Conservation (phyloP, 2,113 vertebrate genomes). For the Eulemur macaco region DNA sequence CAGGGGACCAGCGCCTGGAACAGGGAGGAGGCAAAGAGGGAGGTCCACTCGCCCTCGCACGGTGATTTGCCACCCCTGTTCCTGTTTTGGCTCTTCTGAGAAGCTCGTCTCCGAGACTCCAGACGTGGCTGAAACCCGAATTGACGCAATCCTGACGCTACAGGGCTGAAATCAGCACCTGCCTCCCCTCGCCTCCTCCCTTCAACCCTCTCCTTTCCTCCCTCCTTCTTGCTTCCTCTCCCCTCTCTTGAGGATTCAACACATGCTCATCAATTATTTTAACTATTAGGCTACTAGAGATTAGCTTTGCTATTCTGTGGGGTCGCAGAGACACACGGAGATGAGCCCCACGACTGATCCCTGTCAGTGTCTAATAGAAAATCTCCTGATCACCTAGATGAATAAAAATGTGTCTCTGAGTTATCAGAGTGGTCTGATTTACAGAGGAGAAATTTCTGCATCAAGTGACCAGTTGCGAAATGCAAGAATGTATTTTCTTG, state of each 20-base stretch:
- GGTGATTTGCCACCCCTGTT: slow-evolving; percentile 80
- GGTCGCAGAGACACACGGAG: slow-evolving; percentile 51
- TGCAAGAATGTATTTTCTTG: not conserved
- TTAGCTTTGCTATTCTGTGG: slow-evolving; percentile 60
- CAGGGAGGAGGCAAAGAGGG: slow-evolving; percentile 62
- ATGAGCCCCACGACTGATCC: slow-evolving; percentile 58
- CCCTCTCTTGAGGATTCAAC: slow-evolving; percentile 68
- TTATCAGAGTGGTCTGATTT: slow-evolving; percentile 22
- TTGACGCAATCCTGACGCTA: slow-evolving; percentile 97
- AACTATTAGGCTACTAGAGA: slow-evolving; percentile 81
- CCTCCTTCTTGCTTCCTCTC: slow-evolving; percentile 57
- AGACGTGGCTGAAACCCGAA: slow-evolving; percentile 87
- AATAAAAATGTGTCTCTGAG: not conserved
- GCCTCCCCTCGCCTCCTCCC: slow-evolving; percentile 44
- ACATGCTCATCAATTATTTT: slow-evolving; percentile 85
- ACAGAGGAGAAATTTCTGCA: slow-evolving; percentile 37
- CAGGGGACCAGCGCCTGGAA: slow-evolving; percentile 47
- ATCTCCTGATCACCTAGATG: not conserved
- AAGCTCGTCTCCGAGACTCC: slow-evolving; percentile 80
- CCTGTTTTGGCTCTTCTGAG: slow-evolving; percentile 84
- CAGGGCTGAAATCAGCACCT: slow-evolving; percentile 89
- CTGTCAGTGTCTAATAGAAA: slow-evolving; percentile 22
- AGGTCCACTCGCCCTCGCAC: slow-evolving; percentile 76
- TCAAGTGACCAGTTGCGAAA: slow-evolving; percentile 48
- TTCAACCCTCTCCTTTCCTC: not conserved